Conservation (phyloP, 2,113 vertebrate genomes). For the Artemisiospiza belli region DNA sequence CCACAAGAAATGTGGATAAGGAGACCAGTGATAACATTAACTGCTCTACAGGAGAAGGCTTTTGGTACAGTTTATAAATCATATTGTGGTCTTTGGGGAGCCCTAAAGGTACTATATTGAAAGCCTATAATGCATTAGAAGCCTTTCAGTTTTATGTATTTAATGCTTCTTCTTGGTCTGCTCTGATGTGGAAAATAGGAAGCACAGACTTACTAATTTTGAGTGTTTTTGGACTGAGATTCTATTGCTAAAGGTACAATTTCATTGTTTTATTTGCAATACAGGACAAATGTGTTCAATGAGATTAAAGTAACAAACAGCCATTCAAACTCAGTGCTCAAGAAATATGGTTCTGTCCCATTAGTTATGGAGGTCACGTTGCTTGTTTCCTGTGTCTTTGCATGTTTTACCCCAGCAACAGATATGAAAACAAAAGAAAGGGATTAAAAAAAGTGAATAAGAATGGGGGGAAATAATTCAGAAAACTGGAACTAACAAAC, state of each 20-base stretch:
- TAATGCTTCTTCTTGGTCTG: constrained; percentile 3
- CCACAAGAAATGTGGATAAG: constrained; percentile 43
- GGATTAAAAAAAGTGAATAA: neutral
- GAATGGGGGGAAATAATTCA: neutral
- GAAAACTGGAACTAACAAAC: neutral
- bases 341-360: neutral
- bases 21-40: constrained; percentile 27
- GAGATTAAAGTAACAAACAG: neutral
- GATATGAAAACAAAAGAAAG: neutral
- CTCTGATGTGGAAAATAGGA: constrained; percentile 17
- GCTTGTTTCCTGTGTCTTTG: neutral
- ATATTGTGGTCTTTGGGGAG: constrained; percentile 4
- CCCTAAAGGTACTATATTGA: constrained; percentile 14
- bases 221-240: neutral
- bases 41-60: neutral
- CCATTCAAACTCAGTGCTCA: neutral
- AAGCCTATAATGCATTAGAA: constrained; percentile 5
- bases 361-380: neutral
- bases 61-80: constrained; percentile 55
- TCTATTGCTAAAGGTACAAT: neutral
- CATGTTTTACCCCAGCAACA: neutral
- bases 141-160: constrained; percentile 18
- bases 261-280: neutral
- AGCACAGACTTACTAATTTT: neutral
- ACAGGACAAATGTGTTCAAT: neutral